These are phyloP conservation scores for Campoplex nolae DNA, from an alignment of 2,888 invertebrate species.

Conservation along the genomic window DNA sequence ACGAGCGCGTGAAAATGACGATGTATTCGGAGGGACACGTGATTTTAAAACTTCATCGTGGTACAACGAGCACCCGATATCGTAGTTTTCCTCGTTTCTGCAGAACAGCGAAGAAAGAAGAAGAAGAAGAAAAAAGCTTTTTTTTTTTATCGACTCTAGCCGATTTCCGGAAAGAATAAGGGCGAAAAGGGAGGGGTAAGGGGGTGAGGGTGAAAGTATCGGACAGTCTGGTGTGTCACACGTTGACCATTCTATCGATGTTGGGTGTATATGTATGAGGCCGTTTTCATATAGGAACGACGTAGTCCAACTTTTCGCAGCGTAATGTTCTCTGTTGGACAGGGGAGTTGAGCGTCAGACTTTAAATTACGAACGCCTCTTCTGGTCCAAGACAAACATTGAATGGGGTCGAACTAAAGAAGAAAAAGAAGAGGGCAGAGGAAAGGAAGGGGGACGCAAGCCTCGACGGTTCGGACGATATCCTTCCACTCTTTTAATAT, in stretches of 20 bases:
- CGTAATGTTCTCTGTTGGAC: conserved; percentile 49
- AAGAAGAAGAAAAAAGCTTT: conserved; percentile 6
- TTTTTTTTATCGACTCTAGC: conserved; percentile 4
- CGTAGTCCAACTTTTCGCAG: conserved; percentile 59
- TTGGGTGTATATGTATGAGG: neutral
- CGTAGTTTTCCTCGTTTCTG: conserved; percentile 44
- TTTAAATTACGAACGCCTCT: conserved; percentile 74
- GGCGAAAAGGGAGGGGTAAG: conserved; percentile 10
- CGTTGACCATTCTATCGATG: conserved; percentile 43
- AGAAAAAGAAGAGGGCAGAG: neutral
- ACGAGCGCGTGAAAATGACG: conserved; percentile 39
- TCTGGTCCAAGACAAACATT: conserved; percentile 72
- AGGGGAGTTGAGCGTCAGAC: conserved; percentile 53
- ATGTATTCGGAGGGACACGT: conserved; percentile 33
- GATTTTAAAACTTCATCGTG: conserved; percentile 41
- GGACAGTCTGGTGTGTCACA: conserved; percentile 40
- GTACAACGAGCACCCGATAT: conserved; percentile 19
- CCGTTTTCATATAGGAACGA: conserved; percentile 33
- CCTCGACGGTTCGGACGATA: conserved; percentile 13
- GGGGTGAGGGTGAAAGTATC: conserved; percentile 33
- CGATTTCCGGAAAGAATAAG: conserved; percentile 24
- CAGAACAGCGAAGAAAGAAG: conserved; percentile 1
- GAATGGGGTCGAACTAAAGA: conserved; percentile 71
- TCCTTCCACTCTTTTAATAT: conserved; percentile 43
- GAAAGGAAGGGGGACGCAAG: neutral